Conservation (phyloP, 2,888 invertebrate species). For the Metellina segmentata region DNA sequence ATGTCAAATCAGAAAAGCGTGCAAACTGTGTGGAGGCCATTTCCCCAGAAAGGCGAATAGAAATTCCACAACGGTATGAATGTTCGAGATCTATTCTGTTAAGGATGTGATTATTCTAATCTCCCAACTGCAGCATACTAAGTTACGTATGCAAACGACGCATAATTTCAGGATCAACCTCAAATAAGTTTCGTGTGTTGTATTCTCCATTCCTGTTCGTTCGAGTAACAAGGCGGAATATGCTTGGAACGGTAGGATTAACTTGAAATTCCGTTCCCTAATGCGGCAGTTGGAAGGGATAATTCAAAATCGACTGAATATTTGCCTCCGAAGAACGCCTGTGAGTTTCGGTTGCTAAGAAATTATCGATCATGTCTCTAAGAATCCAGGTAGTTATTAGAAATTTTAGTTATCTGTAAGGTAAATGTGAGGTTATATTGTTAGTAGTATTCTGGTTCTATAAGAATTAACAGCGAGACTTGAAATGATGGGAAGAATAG, state of each 20-base stretch:
- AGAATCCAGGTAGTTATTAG: not conserved
- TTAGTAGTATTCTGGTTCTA: no score
- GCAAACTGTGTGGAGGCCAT: not conserved
- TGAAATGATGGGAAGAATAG: no score
- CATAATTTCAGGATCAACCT: not conserved
- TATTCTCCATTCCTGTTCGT: not conserved
- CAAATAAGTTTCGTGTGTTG: not conserved
- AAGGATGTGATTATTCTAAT: not conserved
- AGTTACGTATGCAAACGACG: not conserved
- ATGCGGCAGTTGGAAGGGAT: not conserved
- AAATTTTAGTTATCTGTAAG: not conserved
- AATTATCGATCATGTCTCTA: not conserved
- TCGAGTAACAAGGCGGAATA: not conserved
- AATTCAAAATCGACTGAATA: constrained; percentile 7
- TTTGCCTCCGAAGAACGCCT: not conserved
- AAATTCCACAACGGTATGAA: not conserved
- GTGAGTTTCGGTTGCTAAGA: not conserved
- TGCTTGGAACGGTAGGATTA: not conserved
- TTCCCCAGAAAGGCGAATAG: not conserved
- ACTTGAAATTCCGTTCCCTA: not conserved
- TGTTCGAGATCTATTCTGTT: not conserved
- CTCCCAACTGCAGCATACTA: not conserved
- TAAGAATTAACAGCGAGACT: no score
- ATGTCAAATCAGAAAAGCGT: no score
- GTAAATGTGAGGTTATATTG: no score